These are phyloP conservation scores for Dolichomitus sp. DNA, from an alignment of 2,888 invertebrate species.

Conservation along the genomic window DNA sequence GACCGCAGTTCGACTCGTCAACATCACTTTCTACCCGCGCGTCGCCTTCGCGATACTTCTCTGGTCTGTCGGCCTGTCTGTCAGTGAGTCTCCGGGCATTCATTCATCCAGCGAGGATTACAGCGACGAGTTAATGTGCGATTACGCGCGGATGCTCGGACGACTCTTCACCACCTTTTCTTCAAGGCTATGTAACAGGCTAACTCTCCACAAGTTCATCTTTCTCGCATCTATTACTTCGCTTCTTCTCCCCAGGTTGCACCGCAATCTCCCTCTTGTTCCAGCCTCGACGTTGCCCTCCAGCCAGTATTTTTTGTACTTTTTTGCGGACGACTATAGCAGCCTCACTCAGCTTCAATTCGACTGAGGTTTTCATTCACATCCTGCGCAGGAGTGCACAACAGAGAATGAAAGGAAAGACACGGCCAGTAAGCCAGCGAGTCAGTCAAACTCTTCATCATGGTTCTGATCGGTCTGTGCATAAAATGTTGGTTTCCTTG, in stretches of 20 bases:
- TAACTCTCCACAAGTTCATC: slow-evolving; percentile 17
- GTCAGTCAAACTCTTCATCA: slow-evolving; percentile 14
- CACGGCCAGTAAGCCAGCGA: slow-evolving; percentile 28
- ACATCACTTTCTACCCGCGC: slow-evolving; percentile 3
- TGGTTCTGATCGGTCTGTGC: slow-evolving; percentile 15
- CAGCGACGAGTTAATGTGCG: slow-evolving; percentile 75
- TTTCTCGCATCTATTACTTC: slow-evolving; percentile 3
- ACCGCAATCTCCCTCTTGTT: not conserved
- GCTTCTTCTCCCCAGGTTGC: not conserved
- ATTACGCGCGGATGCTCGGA: slow-evolving; percentile 69
- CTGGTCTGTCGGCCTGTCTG: slow-evolving; percentile 9
- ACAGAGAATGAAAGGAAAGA: slow-evolving; percentile 27
- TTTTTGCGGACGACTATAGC: slow-evolving; percentile 7
- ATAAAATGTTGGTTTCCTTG: slow-evolving; percentile 58
- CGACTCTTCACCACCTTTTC: slow-evolving; percentile 50
- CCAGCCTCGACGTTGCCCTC: not conserved
- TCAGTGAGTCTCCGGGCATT: slow-evolving; percentile 65
- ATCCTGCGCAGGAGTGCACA: slow-evolving; percentile 43
- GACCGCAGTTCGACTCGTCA: slow-evolving; percentile 18
- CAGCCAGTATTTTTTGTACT: slow-evolving; percentile 21
- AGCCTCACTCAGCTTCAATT: slow-evolving; percentile 41
- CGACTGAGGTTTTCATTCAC: slow-evolving; percentile 60
- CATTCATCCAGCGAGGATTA: slow-evolving; percentile 78
- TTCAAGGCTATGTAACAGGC: slow-evolving; percentile 11
- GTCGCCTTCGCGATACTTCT: slow-evolving; percentile 14